These are phyloP conservation scores for Siniperca chuatsi DNA, from an alignment of 2,113 vertebrate genomes.

Conservation along the genomic window DNA sequence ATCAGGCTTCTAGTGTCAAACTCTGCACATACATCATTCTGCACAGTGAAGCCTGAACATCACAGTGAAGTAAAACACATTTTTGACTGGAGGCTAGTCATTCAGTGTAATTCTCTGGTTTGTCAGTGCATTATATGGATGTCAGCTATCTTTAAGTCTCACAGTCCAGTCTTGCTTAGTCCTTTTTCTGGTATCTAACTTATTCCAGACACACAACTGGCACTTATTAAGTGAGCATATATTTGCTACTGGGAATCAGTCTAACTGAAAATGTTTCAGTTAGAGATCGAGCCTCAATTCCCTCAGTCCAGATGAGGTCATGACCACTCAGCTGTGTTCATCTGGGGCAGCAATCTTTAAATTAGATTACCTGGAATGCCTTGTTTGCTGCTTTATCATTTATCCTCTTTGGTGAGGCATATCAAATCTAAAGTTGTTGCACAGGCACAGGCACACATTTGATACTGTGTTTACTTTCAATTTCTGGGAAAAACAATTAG, in stretches of 20 bases:
- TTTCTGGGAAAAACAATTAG: constrained; percentile 10
- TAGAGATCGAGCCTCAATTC: constrained; percentile 15
- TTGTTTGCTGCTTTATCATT: constrained; percentile 43
- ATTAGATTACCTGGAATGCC: constrained; percentile 48
- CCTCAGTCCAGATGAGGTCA: constrained; percentile 32
- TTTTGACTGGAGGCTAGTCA: too few species aligned
- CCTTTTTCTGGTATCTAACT: background rate
- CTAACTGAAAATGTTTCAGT: constrained; percentile 22
- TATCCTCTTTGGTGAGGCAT: constrained; percentile 34
- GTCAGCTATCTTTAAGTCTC: background rate
- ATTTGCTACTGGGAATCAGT: constrained; percentile 7
- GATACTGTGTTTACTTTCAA: constrained; percentile 27
- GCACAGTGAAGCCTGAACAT: too few species aligned
- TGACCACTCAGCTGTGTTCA: constrained; percentile 32
- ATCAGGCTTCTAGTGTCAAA: too few species aligned
- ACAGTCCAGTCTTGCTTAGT: background rate
- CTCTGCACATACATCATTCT: too few species aligned
- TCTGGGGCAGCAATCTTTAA: constrained; percentile 44
- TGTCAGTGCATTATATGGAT: background rate
- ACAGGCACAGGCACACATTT: constrained; percentile 1
- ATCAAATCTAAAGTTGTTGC: constrained; percentile 13
- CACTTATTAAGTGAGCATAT: background rate
- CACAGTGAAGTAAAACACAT: too few species aligned
- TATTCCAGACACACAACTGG: background rate
- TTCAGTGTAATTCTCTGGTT: constrained; percentile 5